Evolutionary conservation across 2,888 invertebrate species (phyloP).

Genomic region (Adelognathus sp.): DNA sequence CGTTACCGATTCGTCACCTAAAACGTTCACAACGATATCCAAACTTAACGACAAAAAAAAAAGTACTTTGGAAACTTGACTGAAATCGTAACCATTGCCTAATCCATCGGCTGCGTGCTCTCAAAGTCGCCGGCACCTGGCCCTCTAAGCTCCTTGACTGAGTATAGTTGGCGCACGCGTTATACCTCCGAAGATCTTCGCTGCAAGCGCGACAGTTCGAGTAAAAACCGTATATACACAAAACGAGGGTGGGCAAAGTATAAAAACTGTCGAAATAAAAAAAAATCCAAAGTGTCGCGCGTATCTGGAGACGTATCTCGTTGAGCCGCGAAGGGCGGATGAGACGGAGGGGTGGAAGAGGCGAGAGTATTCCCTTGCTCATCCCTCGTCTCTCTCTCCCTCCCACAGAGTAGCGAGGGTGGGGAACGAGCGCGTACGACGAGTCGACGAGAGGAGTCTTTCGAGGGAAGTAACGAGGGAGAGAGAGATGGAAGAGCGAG

Average conservation of each 20-base stretch:
- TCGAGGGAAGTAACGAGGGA: not conserved
- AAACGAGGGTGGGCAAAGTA: conserved; percentile 5
- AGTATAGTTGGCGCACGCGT: not conserved
- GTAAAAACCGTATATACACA: not conserved
- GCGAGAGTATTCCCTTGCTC: conserved; percentile 24
- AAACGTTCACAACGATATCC: no score
- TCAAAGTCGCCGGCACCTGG: not conserved
- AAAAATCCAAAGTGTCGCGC: conserved; percentile 50
- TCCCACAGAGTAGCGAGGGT: conserved; percentile 38
- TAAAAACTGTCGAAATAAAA: not conserved
- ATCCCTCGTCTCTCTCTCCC: not conserved
- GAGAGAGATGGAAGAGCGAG: conserved; percentile 1
- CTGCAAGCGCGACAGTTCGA: not conserved
- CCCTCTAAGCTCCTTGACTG: not conserved
- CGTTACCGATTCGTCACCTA: not conserved
- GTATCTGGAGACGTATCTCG: conserved; percentile 61
- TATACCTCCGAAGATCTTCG: not conserved
- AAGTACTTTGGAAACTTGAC: not conserved
- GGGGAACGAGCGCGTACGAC: conserved; percentile 39
- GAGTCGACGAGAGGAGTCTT: not conserved
- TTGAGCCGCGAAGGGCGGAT: conserved; percentile 54
- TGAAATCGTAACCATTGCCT: not conserved
- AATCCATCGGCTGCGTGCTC: not conserved
- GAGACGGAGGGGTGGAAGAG: conserved; percentile 44
- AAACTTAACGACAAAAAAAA: not conserved